Conservation (phyloP, 1,140 invertebrate species). For the Ceratina australensis region DNA sequence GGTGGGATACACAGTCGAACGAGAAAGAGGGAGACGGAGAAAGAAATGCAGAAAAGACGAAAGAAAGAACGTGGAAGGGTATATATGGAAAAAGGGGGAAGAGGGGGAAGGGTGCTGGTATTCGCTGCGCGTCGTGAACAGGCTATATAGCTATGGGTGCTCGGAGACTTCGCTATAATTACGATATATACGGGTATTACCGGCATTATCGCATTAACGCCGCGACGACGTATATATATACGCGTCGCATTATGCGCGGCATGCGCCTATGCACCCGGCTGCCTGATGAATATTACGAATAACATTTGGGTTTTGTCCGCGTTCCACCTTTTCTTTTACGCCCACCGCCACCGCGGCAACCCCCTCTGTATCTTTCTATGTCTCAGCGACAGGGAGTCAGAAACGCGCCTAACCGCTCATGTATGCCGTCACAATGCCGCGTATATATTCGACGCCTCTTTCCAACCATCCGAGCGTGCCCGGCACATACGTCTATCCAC, state of each 20-base stretch:
- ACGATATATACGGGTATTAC: conserved; percentile 64
- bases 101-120: conserved; percentile 7
- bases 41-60: background rate
- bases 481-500: conserved; percentile 56
- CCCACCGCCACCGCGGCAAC: background rate
- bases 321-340: conserved; percentile 23
- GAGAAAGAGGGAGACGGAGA: background rate
- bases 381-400: background rate
- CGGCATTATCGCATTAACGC: conserved; percentile 70
- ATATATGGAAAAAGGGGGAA: background rate
- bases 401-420: conserved; percentile 44
- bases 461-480: conserved; percentile 51
- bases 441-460: conserved; percentile 43
- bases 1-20: background rate
- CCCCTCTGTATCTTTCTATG: background rate
- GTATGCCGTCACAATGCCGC: conserved; percentile 38
- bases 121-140: conserved; percentile 22
- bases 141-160: conserved; percentile 3
- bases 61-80: background rate
- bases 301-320: conserved; percentile 67
- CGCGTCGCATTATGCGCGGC: conserved; percentile 38
- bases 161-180: conserved; percentile 65
- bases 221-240: conserved; percentile 28
- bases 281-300: conserved; percentile 67
- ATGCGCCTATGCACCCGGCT: conserved; percentile 31